Base-by-base conservation (phyloP, 2,888 invertebrate species). In the Sminthurinus aureus region DNA sequence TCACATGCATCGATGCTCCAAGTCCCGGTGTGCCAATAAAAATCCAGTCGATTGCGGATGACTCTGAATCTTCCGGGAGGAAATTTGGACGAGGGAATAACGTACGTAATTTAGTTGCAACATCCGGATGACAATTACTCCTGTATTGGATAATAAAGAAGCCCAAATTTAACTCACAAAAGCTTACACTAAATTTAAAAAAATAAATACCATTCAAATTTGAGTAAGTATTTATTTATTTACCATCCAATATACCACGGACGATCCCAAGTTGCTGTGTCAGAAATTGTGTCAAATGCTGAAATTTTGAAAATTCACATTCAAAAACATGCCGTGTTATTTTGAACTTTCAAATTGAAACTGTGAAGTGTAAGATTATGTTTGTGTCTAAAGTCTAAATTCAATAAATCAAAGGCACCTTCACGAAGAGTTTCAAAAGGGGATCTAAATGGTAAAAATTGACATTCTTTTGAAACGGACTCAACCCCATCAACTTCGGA, bases 171-270 rank as follows among this genome's bases (percentile, higher is more conserved):
- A 71, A 73, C 84, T 18, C n/a, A n/a, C n/a, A n/a, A 64, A 73
- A 2, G 11, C 3, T 69, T 13, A 69, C 38, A 38, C 6, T 38
- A 1, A 38, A n/a, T n/a, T n/a, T n/a, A n/a, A n/a, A n/a, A 38
- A 38, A 38, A 38, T 38, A 38, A 38, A 38, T 38, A 38, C n/a
- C 1, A 24, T n/a, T 38, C 67, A 84, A 67, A 22, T 69, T 78
- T 22, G 26, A 6, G 24, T 24, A 71, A 9, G 20, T 11, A 71
- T 24, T 71, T 69, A 69, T 12, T 80, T 13, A 91, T 93, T 92
- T 91, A 95, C 96, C 96, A 96, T 87, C 97, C 97, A 75, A 97
- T 94, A 91, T 97, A 97, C 96, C 96, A 97, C 0, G 96, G 93
- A 82, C 92, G 91, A 88, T 94, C 92, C 18, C 91, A 91, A 66